Conservation (phyloP, 2,888 invertebrate species). For the Bembecia ichneumoniformis region DNA sequence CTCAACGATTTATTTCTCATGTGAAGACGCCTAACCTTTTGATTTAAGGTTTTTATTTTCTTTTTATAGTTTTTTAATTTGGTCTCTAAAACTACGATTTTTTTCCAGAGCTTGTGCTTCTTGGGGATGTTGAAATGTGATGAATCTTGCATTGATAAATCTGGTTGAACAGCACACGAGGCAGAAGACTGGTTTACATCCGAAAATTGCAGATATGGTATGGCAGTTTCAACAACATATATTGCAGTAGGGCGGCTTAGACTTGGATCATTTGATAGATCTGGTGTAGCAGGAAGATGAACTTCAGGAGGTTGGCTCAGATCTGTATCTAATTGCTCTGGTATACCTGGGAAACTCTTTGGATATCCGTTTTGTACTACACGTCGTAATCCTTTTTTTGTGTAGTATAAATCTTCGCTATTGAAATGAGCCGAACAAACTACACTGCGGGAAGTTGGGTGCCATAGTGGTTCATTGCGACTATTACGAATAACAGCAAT, state of each 20-base stretch:
- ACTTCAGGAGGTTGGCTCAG: neutral
- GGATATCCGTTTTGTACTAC: constrained; percentile 7
- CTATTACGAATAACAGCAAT: constrained; percentile 6
- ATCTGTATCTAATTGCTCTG: constrained; percentile 1
- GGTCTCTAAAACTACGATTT: constrained; percentile 3
- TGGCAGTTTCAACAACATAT: neutral
- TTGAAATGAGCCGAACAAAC: constrained; percentile 8
- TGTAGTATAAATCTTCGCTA: constrained; percentile 5
- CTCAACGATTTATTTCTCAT: constrained; percentile 8
- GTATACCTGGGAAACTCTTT: constrained; percentile 3
- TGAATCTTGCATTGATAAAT: constrained; percentile 1
- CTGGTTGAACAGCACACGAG: constrained; percentile 3
- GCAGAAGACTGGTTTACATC: constrained; percentile 1
- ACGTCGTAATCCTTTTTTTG: constrained; percentile 7
- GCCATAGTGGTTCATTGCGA: constrained; percentile 7
- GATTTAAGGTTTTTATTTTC: constrained; percentile 10
- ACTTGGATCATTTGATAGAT: neutral
- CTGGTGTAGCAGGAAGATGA: neutral
- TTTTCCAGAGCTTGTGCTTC: constrained; percentile 5
- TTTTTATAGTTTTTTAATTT: constrained; percentile 4
- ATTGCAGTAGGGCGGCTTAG: neutral
- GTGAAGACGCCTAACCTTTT: constrained; percentile 9
- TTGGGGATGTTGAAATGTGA: constrained; percentile 5
- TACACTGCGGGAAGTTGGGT: constrained; percentile 6
- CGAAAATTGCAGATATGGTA: neutral